These are phyloP conservation scores for Eupleurogrammus muticus DNA, from an alignment of 2,797 vertebrate species.

Conservation along the genomic window DNA sequence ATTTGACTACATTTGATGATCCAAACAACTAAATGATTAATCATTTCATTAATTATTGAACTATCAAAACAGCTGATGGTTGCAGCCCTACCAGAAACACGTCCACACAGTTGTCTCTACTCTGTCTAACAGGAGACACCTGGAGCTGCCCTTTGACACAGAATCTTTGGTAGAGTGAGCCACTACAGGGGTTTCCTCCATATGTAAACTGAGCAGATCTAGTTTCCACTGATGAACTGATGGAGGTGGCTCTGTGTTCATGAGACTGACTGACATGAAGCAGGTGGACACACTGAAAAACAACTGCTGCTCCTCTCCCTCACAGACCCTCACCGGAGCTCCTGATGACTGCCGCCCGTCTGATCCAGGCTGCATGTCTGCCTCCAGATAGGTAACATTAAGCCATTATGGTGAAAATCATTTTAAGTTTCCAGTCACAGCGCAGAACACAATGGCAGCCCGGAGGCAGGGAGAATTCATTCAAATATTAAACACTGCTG, in stretches of 20 bases:
- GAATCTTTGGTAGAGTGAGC: slow-evolving; percentile 7
- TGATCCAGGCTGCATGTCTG: background rate
- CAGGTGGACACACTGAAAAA: slow-evolving; percentile 44
- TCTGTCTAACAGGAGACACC: too few relatives aligned
- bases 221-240: slow-evolving; percentile 1
- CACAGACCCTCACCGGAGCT: background rate
- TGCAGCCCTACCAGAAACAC: too few relatives aligned
- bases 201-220: slow-evolving; percentile 1
- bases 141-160: background rate
- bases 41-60: too few relatives aligned
- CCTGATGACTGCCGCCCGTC: background rate
- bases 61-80: too few relatives aligned
- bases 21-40: too few relatives aligned
- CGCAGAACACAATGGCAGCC: background rate
- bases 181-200: slow-evolving; percentile 13
- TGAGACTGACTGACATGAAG: slow-evolving; percentile 48
- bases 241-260: slow-evolving; percentile 12
- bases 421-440: background rate
- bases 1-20: too few relatives aligned
- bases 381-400: background rate
- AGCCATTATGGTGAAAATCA: background rate
- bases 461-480: slow-evolving; percentile 4
- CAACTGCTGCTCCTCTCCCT: slow-evolving; percentile 1
- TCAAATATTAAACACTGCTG: background rate
- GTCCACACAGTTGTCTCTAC: too few relatives aligned